Base-by-base conservation (phyloP, 92 coral and sea anemone genomes). In the Epizoanthus stellaris region DNA sequence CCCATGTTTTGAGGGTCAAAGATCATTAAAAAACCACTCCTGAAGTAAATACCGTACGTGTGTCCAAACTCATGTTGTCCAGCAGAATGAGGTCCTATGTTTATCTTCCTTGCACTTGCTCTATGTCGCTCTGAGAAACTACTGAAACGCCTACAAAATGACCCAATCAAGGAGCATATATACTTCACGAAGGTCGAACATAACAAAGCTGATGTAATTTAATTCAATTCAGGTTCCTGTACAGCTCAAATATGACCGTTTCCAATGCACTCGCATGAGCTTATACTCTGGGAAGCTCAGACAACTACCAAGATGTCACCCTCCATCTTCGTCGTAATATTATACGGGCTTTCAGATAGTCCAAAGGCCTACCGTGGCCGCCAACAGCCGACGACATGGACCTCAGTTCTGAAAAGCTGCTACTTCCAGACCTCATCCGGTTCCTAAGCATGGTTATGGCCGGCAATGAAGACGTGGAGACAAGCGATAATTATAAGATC, bases 321-420 rank as follows among this genome's bases (percentile, higher is more conserved):
- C 86, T 88, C 30, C 80, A 67, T 75, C 91, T 91, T 57, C 85
- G 82, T 70, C 52, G 82, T 34, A 12, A 38, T 6, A 91, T 80
- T 71, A 39, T 66, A 63, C 75, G 25, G 65, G 89, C 90, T n/a
- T 91, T 85, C 67, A 85, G 69, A 39, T 57, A 91, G 15, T 79
- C 80, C 23, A 66, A 91, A 42, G 70, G 86, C 25, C 91, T 88
- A 60, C 91, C 94, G 14, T 88, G 94, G 94, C 94, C 87, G 73
- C 91, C 94, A 45, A 47, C 91, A 58, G 89, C 91, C n/a, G 90
- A 88, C 87, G 91, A 91, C 71, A 85, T 91, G 10, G 90, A 85
- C 15, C 70, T 85, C 75, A 62, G 67, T 21, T 54, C 81, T 19
- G 82, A 90, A n/a, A 88, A 75, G 14, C 23, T 82, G 59, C 82